Percentiles rank a stretch among this genome's conserved stretches.
These are phyloP conservation scores for Melanogrammus aeglefinus DNA, from an alignment of 2,797 vertebrate genomes.

Conservation along the genomic window DNA sequence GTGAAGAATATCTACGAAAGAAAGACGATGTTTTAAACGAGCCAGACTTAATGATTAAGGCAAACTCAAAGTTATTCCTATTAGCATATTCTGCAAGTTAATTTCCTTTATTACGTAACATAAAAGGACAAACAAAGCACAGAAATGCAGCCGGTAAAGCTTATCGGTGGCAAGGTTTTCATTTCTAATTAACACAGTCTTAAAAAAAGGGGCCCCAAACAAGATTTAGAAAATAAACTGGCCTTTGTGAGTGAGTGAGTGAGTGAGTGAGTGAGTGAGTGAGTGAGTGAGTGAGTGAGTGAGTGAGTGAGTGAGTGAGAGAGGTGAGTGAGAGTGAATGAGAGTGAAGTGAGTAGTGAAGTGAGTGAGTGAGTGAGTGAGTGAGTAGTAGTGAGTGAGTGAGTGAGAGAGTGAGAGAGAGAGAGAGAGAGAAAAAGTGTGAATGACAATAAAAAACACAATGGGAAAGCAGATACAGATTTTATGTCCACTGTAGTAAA, in stretches of 20 bases:
- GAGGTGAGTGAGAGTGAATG: too few species aligned
- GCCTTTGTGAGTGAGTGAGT: neutral
- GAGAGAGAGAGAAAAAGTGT: neutral
- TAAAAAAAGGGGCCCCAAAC: neutral
- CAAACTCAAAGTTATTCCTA: neutral
- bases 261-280: too few species aligned
- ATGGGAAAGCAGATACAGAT: neutral
- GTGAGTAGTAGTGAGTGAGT: too few species aligned
- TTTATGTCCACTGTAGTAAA: neutral
- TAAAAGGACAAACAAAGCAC: neutral
- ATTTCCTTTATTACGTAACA: neutral
- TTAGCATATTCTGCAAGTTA: neutral
- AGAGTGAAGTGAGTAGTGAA: too few species aligned
- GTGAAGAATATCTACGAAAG: too few species aligned
- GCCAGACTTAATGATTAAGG: neutral
- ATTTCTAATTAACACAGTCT: neutral
- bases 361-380: too few species aligned
- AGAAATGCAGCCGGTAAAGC: neutral
- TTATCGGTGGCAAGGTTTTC: neutral
- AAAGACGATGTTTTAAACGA: neutral
- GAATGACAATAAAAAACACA: neutral
- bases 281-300: neutral
- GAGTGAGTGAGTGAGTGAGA: too few species aligned
- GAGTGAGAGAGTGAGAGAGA: neutral
- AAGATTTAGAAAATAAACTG: neutral